Percentiles rank a stretch among this genome's conserved stretches.
These are phyloP conservation scores for Ostrea edulis DNA, from an alignment of 1,140 invertebrate species.

Conservation along the genomic window DNA sequence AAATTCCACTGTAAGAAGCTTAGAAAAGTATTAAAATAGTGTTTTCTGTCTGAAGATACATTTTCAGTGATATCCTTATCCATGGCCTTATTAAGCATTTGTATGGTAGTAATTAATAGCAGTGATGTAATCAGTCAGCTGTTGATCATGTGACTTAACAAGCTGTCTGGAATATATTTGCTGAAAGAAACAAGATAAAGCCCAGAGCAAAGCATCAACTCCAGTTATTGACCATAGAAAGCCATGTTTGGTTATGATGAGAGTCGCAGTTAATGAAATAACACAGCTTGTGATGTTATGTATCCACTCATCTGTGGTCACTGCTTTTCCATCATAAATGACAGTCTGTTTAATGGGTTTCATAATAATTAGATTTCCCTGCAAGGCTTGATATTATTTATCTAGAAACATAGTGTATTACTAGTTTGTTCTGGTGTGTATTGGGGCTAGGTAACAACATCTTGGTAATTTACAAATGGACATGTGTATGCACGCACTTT, in stretches of 20 bases:
- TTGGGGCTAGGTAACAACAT: no score
- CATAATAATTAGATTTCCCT: not conserved
- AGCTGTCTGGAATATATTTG: not conserved
- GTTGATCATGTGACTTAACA: not conserved
- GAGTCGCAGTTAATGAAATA: slow-evolving; percentile 15
- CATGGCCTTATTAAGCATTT: not conserved
- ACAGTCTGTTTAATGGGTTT: not conserved
- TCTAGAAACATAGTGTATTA: not conserved
- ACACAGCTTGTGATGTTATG: not conserved
- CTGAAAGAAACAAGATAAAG: not conserved
- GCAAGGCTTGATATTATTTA: not conserved
- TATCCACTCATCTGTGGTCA: not conserved
- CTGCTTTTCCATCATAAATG: not conserved
- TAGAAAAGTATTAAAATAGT: not conserved
- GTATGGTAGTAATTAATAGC: not conserved
- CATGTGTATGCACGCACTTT: no score
- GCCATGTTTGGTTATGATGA: slow-evolving; percentile 7
- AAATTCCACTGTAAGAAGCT: no score
- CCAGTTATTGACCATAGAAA: not conserved
- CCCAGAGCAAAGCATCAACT: not conserved
- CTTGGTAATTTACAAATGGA: no score
- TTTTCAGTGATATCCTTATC: not conserved
- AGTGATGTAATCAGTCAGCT: not conserved
- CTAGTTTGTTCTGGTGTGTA: no score
- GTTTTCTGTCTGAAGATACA: not conserved